phyloP scores from a whole-genome alignment of 2,797 vertebrate species.

The Novumbra hubbsi region DNA sequence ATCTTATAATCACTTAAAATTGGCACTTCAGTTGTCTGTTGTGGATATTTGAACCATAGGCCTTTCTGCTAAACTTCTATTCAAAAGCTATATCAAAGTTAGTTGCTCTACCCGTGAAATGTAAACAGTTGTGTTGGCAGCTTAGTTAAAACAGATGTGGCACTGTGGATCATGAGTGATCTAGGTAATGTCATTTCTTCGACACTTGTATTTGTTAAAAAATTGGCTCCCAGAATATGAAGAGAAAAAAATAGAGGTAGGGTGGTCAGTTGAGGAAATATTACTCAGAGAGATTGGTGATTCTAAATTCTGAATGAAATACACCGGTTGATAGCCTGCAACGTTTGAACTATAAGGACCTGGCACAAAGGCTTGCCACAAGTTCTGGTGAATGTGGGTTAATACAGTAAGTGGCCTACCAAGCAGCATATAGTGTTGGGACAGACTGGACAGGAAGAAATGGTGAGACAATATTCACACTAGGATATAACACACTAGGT shows the following conservation, averaged over 20 bases:
- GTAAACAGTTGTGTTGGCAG: slow-evolving; percentile 64
- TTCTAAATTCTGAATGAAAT: background rate
- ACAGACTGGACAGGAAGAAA: slow-evolving; percentile 18
- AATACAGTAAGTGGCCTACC: slow-evolving; percentile 27
- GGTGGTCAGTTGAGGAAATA: slow-evolving; percentile 38
- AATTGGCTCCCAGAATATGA: slow-evolving; percentile 11
- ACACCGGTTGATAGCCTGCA: slow-evolving; percentile 1
- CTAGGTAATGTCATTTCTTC: slow-evolving; percentile 4
- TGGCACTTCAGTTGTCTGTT: slow-evolving; percentile 66
- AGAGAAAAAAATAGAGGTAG: slow-evolving; percentile 23
- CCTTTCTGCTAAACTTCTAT: slow-evolving; percentile 21
- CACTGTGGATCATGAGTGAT: slow-evolving; percentile 37
- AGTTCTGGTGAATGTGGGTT: slow-evolving; percentile 39
- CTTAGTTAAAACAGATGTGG: slow-evolving; percentile 48
- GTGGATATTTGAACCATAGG: slow-evolving; percentile 27
- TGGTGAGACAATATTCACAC: slow-evolving; percentile 25
- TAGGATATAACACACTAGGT: background rate
- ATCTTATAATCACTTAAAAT: slow-evolving; percentile 29
- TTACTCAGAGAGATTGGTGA: slow-evolving; percentile 41
- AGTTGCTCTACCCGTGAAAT: slow-evolving; percentile 29
- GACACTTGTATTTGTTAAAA: background rate
- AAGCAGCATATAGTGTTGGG: slow-evolving; percentile 47
- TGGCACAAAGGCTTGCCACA: slow-evolving; percentile 33
- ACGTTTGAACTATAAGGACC: slow-evolving; percentile 8
- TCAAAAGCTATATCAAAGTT: slow-evolving; percentile 29